Base-by-base conservation (phyloP, 2,888 invertebrate genomes). In the Rhamnusium bicolor region DNA sequence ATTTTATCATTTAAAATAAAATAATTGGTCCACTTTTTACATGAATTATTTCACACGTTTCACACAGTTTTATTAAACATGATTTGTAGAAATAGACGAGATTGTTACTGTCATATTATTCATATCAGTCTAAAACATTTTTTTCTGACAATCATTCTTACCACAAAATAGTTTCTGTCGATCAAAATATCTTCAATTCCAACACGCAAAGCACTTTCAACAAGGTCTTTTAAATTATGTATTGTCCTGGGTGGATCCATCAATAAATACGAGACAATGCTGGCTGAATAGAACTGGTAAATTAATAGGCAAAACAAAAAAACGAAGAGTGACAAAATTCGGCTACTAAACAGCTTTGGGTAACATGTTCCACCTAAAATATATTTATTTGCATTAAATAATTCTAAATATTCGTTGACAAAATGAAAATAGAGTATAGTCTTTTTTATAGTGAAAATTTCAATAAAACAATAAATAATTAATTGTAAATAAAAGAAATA, bases 241-340 rank as follows among this genome's bases (percentile, higher is more conserved):
- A 94, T 93, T 21, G 90, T 91, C 79, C 90, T 91, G 0, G 92
- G 91, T 12, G 91, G 89, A 69, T 92, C 91, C 83, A 91, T 90
- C 40, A 94, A 85, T 70, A 93, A 83, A 0, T 92, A 91, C 0
- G 93, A 93, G 0, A 93, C 93, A 60, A 94, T 91, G 60, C 91
- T 92, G 0, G 92, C 93, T 53, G 93, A 93, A 84, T 93, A 94
- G 84, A 92, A 93, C 82, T 93, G 93, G 84, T 92, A 93, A 54
- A 93, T 86, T 16, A 91, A 89, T 74, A 93, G 89, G 0, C 92
- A 89, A 84, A 92, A 92, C 0, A 92, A 67, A 29, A 84, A 83
- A 56, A 84, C 76, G 67, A 81, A 85, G 16, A 86, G 58, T 10
- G 83, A 80, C n/a, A 84, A 66, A 16, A 85, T 85, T 18, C 85